These are phyloP conservation scores for Drosophila rellima DNA, from an alignment of 2,888 invertebrate species.

Conservation along the genomic window DNA sequence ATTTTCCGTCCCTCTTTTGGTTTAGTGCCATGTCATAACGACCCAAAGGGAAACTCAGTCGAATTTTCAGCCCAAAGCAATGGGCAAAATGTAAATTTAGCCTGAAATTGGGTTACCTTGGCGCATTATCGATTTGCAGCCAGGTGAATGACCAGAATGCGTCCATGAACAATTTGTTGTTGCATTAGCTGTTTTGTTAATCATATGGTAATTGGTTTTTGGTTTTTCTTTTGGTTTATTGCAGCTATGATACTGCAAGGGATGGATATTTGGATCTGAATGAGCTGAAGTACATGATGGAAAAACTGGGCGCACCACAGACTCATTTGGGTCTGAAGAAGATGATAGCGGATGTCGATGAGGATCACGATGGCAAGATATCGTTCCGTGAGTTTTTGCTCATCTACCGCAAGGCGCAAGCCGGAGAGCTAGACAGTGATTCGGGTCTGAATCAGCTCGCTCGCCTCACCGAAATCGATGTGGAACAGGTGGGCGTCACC, in stretches of 20 bases:
- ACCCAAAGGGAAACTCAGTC: slow-evolving; percentile 10
- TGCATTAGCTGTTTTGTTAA: background rate
- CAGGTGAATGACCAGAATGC: slow-evolving; percentile 46
- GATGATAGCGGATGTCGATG: slow-evolving; percentile 97
- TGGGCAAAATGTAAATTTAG: slow-evolving; percentile 37
- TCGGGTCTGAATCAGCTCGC: slow-evolving; percentile 95
- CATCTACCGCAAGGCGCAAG: slow-evolving; percentile 94
- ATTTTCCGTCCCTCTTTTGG: slow-evolving; percentile 16
- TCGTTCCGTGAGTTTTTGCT: slow-evolving; percentile 95
- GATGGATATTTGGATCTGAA: slow-evolving; percentile 95
- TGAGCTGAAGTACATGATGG: slow-evolving; percentile 98
- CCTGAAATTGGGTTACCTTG: slow-evolving; percentile 60
- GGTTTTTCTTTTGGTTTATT: slow-evolving; percentile 71
- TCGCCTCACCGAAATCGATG: slow-evolving; percentile 95
- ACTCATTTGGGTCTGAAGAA: slow-evolving; percentile 97
- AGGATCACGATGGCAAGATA: slow-evolving; percentile 93
- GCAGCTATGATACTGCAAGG: slow-evolving; percentile 94
- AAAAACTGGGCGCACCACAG: slow-evolving; percentile 97
- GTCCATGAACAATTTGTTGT: background rate
- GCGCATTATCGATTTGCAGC: slow-evolving; percentile 62
- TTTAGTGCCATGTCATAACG: slow-evolving; percentile 32
- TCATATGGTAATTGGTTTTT: background rate
- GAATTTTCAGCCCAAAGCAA: slow-evolving; percentile 8
- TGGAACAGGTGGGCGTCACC: slow-evolving; percentile 96
- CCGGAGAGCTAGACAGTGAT: slow-evolving; percentile 94